phyloP scores from a whole-genome alignment of 2,888 invertebrate genomes.

The Philhelius pedissequus region DNA sequence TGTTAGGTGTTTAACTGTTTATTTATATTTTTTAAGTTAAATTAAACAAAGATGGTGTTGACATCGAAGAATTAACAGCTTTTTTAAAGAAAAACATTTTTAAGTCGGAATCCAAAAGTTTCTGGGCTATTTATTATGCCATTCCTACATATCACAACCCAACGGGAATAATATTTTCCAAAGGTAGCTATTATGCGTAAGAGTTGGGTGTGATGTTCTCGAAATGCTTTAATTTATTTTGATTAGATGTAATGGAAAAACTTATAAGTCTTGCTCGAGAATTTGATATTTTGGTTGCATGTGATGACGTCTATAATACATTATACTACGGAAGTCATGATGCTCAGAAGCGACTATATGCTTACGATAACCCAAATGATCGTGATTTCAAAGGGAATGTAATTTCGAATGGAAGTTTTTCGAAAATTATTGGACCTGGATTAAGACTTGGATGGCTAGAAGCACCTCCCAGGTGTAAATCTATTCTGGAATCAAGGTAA shows the following conservation, averaged over 20 bases:
- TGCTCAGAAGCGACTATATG: conserved; percentile 80
- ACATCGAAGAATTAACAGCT: conserved; percentile 79
- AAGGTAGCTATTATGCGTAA: conserved; percentile 77
- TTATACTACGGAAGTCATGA: conserved; percentile 79
- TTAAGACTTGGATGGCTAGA: conserved; percentile 85
- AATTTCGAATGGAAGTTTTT: conserved; percentile 83
- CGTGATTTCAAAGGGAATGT: conserved; percentile 80
- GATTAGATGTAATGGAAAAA: conserved; percentile 76
- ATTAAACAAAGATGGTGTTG: conserved; percentile 80
- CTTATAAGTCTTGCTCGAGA: conserved; percentile 79
- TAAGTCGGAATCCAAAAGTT: conserved; percentile 78
- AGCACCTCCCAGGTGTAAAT: conserved; percentile 78
- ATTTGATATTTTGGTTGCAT: conserved; percentile 79
- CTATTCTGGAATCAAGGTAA: conserved; percentile 75
- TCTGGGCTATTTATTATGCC: conserved; percentile 81
- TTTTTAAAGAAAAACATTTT: conserved; percentile 76
- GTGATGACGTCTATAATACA: conserved; percentile 84
- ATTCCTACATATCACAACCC: conserved; percentile 83
- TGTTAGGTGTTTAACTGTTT: too few species aligned
- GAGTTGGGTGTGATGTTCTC: neutral
- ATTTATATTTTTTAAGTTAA: conserved; percentile 77
- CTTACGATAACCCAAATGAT: conserved; percentile 79
- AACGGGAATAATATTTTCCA: conserved; percentile 80
- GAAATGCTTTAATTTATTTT: neutral
- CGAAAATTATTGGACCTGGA: conserved; percentile 83